Percentiles rank a stretch among this genome's conserved stretches.
Conservation (phyloP, 2,797 vertebrate species). For the Phrynocephalus vlangalii region DNA sequence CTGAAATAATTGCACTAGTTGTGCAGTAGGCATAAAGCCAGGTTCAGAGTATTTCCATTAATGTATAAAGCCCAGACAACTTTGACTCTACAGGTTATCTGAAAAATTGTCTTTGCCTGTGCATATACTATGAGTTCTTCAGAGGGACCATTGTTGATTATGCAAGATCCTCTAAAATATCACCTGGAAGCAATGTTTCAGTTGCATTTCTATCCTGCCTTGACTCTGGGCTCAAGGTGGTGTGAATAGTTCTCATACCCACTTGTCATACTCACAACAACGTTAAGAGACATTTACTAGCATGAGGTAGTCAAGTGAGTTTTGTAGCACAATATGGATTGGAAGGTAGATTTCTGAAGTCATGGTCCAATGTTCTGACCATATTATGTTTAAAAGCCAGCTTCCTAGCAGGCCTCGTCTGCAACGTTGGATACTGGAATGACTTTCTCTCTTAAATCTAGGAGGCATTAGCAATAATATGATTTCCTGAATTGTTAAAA, state of each 20-base stretch:
- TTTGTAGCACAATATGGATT: not conserved
- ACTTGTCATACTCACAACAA: not conserved
- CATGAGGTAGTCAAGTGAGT: not conserved
- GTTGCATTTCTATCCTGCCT: not conserved
- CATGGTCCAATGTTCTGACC: not conserved
- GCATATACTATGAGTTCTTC: not conserved
- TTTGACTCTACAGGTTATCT: too few relatives aligned
- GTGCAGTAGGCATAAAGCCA: not conserved
- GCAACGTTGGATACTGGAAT: too few relatives aligned
- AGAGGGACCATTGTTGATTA: not conserved
- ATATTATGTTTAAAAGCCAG: not conserved
- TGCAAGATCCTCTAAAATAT: not conserved
- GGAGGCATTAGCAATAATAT: too few relatives aligned
- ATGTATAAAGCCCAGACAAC: too few relatives aligned
- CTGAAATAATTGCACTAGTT: not conserved
- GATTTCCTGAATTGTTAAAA: not conserved
- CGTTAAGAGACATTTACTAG: not conserved
- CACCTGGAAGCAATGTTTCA: not conserved
- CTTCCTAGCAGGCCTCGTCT: not conserved
- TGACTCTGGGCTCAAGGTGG: not conserved
- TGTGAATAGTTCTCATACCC: not conserved
- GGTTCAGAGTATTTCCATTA: not conserved
- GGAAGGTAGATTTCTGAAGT: not conserved
- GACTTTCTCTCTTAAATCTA: not conserved
- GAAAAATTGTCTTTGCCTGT: too few relatives aligned